These are phyloP conservation scores for Sinosuthora webbiana DNA, from an alignment of 2,113 vertebrate species.

Conservation along the genomic window DNA sequence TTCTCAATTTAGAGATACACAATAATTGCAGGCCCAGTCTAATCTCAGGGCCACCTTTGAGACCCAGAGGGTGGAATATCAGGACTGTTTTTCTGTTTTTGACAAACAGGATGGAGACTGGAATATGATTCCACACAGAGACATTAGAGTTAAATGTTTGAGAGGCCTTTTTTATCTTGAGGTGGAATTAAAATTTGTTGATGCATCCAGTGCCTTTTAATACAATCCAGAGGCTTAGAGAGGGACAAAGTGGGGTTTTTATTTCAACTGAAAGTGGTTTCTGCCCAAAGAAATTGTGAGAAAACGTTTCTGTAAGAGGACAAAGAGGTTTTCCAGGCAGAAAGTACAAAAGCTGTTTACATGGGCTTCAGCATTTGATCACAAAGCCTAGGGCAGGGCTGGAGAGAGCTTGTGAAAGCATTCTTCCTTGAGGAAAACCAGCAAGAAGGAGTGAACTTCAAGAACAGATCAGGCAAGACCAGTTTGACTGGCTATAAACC, in stretches of 20 bases:
- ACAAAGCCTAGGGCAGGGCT: constrained; percentile 28
- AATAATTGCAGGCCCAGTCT: not conserved
- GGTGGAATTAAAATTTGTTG: constrained; percentile 22
- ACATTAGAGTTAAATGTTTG: not conserved
- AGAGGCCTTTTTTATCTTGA: constrained; percentile 3
- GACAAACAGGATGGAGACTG: not conserved
- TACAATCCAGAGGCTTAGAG: not conserved
- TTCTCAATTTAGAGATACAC: not conserved
- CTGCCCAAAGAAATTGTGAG: constrained; percentile 22
- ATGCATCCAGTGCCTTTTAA: constrained; percentile 19
- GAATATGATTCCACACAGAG: not conserved
- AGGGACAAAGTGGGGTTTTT: constrained; percentile 30
- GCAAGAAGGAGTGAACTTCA: not conserved
- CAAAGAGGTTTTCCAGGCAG: constrained; percentile 47
- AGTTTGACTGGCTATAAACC: not conserved
- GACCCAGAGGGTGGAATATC: not conserved
- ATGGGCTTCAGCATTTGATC: constrained; percentile 8
- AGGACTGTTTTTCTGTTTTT: not conserved
- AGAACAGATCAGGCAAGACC: not conserved
- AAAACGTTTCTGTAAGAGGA: constrained; percentile 28
- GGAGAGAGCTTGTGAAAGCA: not conserved
- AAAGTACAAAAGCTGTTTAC: constrained; percentile 51
- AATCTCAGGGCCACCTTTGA: not conserved
- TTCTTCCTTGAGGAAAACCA: constrained; percentile 17
- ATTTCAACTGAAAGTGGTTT: constrained; percentile 50